Conservation (phyloP, 2,113 vertebrate genomes). For the Amblyornis subalaris region DNA sequence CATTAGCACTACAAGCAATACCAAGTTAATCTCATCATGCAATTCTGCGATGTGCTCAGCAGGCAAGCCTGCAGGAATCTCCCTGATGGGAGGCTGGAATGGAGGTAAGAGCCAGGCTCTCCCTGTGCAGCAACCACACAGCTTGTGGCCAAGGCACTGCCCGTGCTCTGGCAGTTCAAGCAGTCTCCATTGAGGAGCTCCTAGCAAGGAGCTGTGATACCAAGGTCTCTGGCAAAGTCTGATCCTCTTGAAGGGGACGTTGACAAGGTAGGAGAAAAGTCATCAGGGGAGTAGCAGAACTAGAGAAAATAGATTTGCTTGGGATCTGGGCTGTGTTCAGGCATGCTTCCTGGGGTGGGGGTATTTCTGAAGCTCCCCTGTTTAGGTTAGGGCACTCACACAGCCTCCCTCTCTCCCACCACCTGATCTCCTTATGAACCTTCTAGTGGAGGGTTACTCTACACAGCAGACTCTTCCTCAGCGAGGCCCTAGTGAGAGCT, state of each 20-base stretch:
- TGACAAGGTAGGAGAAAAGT: neutral
- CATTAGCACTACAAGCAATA: accelerated
- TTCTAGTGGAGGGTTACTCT: neutral
- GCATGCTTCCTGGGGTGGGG: neutral
- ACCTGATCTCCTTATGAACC: neutral
- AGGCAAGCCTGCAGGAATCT: neutral
- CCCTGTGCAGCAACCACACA: neutral
- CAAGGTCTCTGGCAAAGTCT: neutral
- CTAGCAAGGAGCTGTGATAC: neutral
- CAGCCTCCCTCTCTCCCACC: neutral
- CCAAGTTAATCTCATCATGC: accelerated
- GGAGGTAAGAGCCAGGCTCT: neutral
- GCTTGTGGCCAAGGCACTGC: neutral
- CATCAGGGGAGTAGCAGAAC: neutral
- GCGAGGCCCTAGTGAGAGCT: neutral
- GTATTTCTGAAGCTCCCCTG: neutral
- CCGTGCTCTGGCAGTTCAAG: neutral
- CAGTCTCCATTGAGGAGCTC: neutral
- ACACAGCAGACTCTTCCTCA: neutral
- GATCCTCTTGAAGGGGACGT: neutral
- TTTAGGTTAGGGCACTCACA: neutral
- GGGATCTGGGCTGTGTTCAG: neutral
- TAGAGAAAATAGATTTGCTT: neutral
- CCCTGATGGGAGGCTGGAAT: neutral
- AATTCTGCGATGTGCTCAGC: neutral